Evolutionary conservation across 2,888 invertebrate species (phyloP).

Genomic region (Iselma pallidipennis): DNA sequence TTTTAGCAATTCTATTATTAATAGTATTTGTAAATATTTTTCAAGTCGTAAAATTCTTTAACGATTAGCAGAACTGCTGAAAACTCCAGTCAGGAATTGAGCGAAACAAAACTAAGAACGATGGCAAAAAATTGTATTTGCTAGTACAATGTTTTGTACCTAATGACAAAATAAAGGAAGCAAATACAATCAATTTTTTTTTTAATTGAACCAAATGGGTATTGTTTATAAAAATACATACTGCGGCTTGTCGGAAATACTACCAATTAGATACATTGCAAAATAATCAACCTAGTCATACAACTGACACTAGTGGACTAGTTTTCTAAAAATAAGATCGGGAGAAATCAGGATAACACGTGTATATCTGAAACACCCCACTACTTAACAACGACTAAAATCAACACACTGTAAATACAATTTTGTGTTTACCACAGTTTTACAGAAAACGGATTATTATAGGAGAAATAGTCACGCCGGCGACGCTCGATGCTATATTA

Average conservation of each 20-base stretch:
- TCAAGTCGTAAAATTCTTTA: neutral
- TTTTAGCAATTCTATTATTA: neutral
- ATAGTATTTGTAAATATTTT: neutral
- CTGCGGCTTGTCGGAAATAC: conserved; percentile 13
- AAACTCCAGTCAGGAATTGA: too few species aligned
- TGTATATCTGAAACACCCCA: neutral
- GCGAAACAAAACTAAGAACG: too few species aligned
- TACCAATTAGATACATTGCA: conserved; percentile 7
- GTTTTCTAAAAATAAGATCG: conserved; percentile 24
- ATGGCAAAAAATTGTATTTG: too few species aligned
- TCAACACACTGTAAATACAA: too few species aligned
- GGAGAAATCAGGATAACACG: conserved; percentile 1
- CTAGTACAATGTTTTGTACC: too few species aligned
- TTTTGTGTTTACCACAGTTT: too few species aligned
- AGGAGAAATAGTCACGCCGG: too few species aligned
- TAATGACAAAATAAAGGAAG: neutral
- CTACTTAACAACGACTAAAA: neutral
- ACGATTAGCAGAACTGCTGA: neutral
- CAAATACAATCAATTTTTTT: neutral
- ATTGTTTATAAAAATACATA: too few species aligned
- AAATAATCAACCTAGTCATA: neutral
- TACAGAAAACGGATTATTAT: too few species aligned
- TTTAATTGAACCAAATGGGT: neutral
- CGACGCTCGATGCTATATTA: too few species aligned
- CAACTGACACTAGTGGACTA: conserved; percentile 25